phyloP scores from a whole-genome alignment of 2,797 vertebrate genomes.

The Ispidina picta region DNA sequence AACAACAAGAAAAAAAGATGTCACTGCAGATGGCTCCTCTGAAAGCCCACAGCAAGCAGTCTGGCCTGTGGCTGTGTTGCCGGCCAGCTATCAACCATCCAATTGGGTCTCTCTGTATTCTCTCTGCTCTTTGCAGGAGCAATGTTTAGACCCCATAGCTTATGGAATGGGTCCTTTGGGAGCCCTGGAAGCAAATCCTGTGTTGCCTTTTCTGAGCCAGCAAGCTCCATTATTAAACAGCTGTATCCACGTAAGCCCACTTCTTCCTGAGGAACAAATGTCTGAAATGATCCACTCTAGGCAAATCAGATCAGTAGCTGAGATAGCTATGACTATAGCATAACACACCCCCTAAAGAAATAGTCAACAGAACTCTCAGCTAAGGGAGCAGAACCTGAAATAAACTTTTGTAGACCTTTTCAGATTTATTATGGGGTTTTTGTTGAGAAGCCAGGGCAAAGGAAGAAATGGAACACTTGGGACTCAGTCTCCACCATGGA shows the following conservation, averaged over 20 bases:
- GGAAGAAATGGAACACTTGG: background rate
- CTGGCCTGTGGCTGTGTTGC: fast-evolving
- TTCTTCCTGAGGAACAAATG: background rate
- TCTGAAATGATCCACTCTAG: background rate
- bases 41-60: background rate
- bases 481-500: background rate
- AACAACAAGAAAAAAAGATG: background rate
- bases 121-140: background rate
- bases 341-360: background rate
- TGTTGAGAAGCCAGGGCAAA: background rate
- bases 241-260: background rate
- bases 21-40: background rate
- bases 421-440: background rate
- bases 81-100: background rate
- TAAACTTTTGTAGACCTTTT: background rate
- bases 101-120: background rate
- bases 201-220: background rate
- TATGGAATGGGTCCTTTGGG: background rate
- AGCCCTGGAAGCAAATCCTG: background rate
- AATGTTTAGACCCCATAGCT: fast-evolving
- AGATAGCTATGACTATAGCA: background rate
- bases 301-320: background rate
- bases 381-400: background rate
- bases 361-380: background rate
- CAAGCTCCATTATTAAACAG: background rate